A percentile compares a stretch with the other conserved stretches of the same genome.
Evolutionary conservation across 1,140 invertebrate genomes (phyloP).

Genomic region (Neodiprion virginianus): DNA sequence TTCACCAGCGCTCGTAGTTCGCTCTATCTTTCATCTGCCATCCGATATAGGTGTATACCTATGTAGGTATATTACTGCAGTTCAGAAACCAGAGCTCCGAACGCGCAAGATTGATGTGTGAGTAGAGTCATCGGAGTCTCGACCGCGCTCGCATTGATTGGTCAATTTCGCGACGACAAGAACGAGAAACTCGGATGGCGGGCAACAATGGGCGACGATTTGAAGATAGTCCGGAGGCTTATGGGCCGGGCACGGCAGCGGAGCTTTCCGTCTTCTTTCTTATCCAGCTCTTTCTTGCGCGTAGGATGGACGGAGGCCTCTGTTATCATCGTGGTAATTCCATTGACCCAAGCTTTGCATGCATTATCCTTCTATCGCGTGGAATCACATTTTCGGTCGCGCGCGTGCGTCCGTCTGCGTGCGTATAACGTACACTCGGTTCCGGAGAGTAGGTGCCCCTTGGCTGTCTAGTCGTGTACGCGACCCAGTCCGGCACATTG

Average conservation of each 20-base stretch:
- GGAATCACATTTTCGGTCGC: neutral
- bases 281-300: neutral
- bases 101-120: no score
- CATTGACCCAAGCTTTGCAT: slow-evolving; percentile 11
- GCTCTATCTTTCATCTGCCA: no score
- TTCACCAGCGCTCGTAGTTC: no score
- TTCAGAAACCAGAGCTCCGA: no score
- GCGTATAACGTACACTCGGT: neutral
- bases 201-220: no score
- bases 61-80: no score
- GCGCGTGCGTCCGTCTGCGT: neutral
- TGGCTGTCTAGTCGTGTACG: neutral
- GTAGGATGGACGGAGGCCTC: neutral
- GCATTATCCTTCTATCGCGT: slow-evolving; percentile 8
- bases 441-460: neutral
- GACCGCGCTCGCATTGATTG: no score
- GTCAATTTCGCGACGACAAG: no score
- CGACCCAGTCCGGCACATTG: slow-evolving; percentile 3
- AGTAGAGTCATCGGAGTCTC: no score
- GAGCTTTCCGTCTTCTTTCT: neutral
- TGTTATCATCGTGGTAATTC: slow-evolving; percentile 14
- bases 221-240: no score
- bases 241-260: neutral
- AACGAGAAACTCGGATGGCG: no score
- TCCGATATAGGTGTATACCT: no score